Conservation (phyloP, 1,140 invertebrate species). For the Cyphomyrmex costatus region DNA sequence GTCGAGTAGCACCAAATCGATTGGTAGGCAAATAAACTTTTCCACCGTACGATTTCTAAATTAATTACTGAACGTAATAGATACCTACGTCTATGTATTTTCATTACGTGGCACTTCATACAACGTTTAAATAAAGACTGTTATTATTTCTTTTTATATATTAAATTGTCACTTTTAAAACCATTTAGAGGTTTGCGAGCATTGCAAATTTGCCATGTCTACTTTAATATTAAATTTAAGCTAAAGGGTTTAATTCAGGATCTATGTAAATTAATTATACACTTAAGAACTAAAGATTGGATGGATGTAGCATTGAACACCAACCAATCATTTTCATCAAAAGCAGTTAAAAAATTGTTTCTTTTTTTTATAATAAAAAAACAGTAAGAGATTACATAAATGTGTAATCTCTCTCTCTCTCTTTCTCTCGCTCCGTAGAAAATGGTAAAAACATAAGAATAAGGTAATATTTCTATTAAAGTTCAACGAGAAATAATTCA, state of each 20-base stretch:
- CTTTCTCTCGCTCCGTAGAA: background rate
- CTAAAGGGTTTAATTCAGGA: too few relatives aligned
- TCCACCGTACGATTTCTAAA: background rate
- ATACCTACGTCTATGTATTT: background rate
- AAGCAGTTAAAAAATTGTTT: too few relatives aligned
- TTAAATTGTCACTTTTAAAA: slow-evolving; percentile 2
- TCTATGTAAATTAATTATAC: too few relatives aligned
- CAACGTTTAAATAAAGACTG: background rate
- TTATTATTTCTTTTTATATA: background rate
- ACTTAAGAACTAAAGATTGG: too few relatives aligned
- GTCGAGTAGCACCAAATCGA: background rate
- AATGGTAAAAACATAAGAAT: background rate
- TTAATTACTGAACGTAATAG: background rate
- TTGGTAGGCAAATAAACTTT: background rate
- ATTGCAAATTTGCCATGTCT: too few relatives aligned
- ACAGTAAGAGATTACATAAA: background rate
- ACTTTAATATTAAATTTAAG: too few relatives aligned
- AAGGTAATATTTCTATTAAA: slow-evolving; percentile 23
- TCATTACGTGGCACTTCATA: background rate
- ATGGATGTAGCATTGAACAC: too few relatives aligned
- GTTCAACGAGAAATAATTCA: slow-evolving; percentile 29
- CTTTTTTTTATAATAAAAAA: too few relatives aligned
- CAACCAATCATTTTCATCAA: too few relatives aligned
- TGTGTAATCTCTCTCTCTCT: background rate
- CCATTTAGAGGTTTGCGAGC: too few relatives aligned